Evolutionary conservation across 2,797 vertebrate species (phyloP), one percentile per base, ranked within the genome.

Genomic region (Holocentrus rufus): DNA sequence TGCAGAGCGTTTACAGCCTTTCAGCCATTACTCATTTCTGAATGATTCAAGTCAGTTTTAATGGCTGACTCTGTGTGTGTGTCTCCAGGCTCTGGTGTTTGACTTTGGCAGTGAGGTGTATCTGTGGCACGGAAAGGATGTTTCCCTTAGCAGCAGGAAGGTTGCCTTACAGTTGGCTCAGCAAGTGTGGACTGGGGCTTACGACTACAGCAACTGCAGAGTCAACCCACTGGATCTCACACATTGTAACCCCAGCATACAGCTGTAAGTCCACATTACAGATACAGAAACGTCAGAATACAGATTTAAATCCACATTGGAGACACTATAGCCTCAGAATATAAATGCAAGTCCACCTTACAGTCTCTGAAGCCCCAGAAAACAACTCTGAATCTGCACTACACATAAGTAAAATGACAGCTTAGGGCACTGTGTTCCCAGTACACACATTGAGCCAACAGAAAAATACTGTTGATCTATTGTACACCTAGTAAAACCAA

Each of bases 91-190:
- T 0, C 89, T 95, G 80, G 89, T 95, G 90, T 93, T 95, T 76
- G 95, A 95, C 80, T 95, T 95, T 2, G 95, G 95, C 84, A 92
- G 90, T 3, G 95, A 95, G 87, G 87, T 95, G 69, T 95, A 95
- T 88, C 85, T 95, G 77, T 95, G 95, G 95, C 90, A 88, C 0
- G 95, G 95, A 23, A 90, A 82, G 80, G 90, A 93, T 4, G 92
- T 93, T 30, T 81, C 92, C 15, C 76, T 54, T 39, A 61, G 87
- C 47, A 88, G 91, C 23, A 91, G 85, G 72, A 92, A 80, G 31
- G 80, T 95, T 50, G 93, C 93, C 4, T 80, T 93, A 13, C 92
- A 94, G 82, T 84, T 95, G 88, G 93, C 91, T 82, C 92, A 89
- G 72, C 94, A 95, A 84, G 87, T 95, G 80, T 95, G 93, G 94